Evolutionary conservation across 2,888 invertebrate species (phyloP), one percentile per base, ranked within the genome.

Genomic region (Minunthozetes semirufus): DNA sequence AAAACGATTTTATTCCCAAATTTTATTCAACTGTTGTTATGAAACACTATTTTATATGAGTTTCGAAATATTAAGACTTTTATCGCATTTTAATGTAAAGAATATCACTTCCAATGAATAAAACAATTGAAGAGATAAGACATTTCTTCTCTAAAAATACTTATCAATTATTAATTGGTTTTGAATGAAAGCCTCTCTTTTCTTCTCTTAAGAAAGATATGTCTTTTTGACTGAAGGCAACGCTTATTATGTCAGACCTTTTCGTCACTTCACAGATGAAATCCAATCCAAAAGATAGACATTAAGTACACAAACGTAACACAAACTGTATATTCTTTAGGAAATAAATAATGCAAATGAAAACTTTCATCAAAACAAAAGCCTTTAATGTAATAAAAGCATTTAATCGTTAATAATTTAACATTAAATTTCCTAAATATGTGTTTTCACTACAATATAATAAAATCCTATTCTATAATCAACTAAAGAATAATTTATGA

Each of bases 321-420:
- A 33, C 9, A 6, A 33, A 6, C 4, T 33, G 63, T 11, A 38
- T 38, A 66, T 8, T 42, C 38, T n/a, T 42, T 9, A 6, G 33
- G 8, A 53, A 29, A 66, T 66, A 29, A 66, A 66, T 66, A 66
- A 66, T 59, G 27, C 27, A 66, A 66, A 66, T 66, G 63, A 66
- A 61, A 66, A 66, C 38, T 66, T 66, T 66, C 63, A 66, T 38
- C 38, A 66, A 66, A 66, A 38, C 19, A 6, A 66, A 66, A 66
- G 38, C n/a, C 63, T 66, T 66, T 66, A 38, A 66, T 66, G 19
- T 19, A 38, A 66, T 66, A 61, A 66, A 66, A 66, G 38, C 33
- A 38, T 66, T 66, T 66, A 66, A 1, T 66, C 19, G 38, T 66
- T 66, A 66, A 66, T 66, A 38, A 66, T 66, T 66, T 29, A 66